These are phyloP conservation scores for Rousettus leschenaultii DNA, from an alignment of 2,113 vertebrate species.

Conservation along the genomic window DNA sequence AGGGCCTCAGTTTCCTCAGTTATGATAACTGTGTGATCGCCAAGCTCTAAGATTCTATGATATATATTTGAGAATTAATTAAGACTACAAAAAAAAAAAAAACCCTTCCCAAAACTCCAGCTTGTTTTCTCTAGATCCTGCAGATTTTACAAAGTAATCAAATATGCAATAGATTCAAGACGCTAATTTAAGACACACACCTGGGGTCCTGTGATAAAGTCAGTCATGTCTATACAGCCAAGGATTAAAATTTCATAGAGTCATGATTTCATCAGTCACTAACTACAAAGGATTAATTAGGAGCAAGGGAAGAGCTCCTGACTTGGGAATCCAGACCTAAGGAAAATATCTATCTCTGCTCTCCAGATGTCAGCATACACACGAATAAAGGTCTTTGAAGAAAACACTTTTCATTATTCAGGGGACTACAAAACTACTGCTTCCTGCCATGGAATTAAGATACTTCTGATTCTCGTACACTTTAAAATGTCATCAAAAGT, in stretches of 20 bases:
- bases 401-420: slow-evolving; percentile 64
- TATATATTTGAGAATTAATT: background rate
- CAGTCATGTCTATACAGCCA: slow-evolving; percentile 61
- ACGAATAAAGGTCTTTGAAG: slow-evolving; percentile 71
- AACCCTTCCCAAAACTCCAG: background rate
- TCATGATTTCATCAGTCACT: slow-evolving; percentile 82
- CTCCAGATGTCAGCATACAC: slow-evolving; percentile 79
- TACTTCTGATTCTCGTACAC: background rate
- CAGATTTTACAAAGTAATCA: slow-evolving; percentile 84
- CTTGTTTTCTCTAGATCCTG: slow-evolving; percentile 15
- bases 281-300: slow-evolving; percentile 96
- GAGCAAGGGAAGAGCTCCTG: slow-evolving; percentile 79
- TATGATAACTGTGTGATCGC: background rate
- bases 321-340: slow-evolving; percentile 74
- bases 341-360: slow-evolving; percentile 81
- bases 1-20: background rate
- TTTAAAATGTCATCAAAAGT: slow-evolving; percentile 9
- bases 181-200: slow-evolving; percentile 84
- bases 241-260: slow-evolving; percentile 85
- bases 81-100: background rate
- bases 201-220: slow-evolving; percentile 88
- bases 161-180: slow-evolving; percentile 89
- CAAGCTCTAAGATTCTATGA: background rate
- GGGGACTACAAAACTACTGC: slow-evolving; percentile 61
- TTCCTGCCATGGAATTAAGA: slow-evolving; percentile 42